Conservation (phyloP, 1,140 invertebrate species). For the Lasioglossum albipes region DNA sequence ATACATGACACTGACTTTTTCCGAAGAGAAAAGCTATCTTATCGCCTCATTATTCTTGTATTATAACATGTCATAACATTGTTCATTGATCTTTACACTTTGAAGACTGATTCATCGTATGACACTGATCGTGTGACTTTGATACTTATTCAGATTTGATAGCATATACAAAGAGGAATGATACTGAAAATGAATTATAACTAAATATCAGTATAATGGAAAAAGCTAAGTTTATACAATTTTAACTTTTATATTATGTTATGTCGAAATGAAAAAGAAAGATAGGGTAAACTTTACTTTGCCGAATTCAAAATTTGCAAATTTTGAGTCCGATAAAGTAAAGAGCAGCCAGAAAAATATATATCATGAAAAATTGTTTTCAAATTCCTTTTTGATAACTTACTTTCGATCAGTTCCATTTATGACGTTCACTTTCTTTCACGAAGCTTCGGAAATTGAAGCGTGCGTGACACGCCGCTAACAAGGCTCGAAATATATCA, state of each 20-base stretch:
- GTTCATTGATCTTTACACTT: conserved; percentile 15
- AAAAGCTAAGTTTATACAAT: no score
- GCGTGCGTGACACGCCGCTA: not conserved
- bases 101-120: not conserved
- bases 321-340: no score
- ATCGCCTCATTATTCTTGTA: no score
- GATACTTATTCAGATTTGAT: not conserved
- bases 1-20: not conserved
- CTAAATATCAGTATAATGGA: no score
- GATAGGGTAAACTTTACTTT: no score
- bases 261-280: no score
- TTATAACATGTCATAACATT: not conserved
- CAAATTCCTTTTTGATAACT: not conserved
- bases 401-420: not conserved
- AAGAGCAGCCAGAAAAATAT: no score
- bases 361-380: not conserved
- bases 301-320: no score
- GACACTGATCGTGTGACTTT: not conserved
- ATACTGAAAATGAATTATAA: no score
- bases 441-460: not conserved
- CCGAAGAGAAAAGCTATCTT: not conserved
- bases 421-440: not conserved
- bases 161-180: no score
- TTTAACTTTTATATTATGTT: no score
- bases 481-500: not conserved